Evolutionary conservation across 2,888 invertebrate species (phyloP).

Genomic region (Chrysotoxum bicinctum): DNA sequence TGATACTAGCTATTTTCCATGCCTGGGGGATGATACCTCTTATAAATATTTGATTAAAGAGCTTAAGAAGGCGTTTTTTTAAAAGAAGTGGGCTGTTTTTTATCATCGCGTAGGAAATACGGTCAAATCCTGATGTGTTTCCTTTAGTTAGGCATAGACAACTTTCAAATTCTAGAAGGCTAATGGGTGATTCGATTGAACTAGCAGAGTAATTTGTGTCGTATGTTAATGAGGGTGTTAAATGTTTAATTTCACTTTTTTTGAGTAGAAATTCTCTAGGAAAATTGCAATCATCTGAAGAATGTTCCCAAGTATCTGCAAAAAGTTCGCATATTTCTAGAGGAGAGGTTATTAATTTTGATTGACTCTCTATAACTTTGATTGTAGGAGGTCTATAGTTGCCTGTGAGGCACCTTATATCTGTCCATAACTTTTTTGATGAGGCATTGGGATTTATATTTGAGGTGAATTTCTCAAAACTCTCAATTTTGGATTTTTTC

Average conservation of each 20-base stretch:
- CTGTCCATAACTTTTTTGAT: no score
- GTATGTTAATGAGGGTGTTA: background rate
- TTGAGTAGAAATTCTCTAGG: background rate
- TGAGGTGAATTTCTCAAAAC: background rate
- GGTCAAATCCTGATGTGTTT: background rate
- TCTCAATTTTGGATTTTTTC: background rate
- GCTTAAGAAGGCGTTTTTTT: background rate
- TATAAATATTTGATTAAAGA: background rate
- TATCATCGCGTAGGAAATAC: no score
- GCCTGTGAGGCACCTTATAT: background rate
- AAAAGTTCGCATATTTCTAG: background rate
- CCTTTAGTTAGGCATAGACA: background rate
- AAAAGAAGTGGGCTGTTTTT: background rate
- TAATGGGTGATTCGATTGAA: background rate
- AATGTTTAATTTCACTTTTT: background rate
- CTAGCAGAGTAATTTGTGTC: background rate
- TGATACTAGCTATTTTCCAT: constrained; percentile 6
- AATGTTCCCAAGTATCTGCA: background rate
- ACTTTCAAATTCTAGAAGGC: constrained; percentile 1
- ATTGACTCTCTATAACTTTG: background rate
- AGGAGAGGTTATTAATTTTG: background rate
- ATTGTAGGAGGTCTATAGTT: background rate
- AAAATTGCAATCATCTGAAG: background rate
- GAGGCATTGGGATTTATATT: background rate
- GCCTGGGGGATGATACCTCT: constrained; percentile 9